Percentiles rank a stretch among this genome's conserved stretches.
Conservation (phyloP, 2,888 invertebrate species). For the Zelleria hepariella region DNA sequence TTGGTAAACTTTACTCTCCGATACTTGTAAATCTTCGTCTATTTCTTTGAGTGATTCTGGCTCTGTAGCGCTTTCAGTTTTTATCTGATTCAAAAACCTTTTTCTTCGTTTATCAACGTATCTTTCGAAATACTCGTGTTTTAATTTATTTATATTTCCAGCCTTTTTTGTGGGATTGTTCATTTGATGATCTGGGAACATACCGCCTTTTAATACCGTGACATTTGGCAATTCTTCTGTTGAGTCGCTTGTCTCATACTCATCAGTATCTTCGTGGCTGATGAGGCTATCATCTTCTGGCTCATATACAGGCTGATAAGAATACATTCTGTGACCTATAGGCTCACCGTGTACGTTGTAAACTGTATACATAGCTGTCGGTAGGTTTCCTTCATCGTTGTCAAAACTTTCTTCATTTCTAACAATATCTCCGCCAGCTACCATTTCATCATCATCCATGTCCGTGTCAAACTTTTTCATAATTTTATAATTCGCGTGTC, state of each 20-base stretch:
- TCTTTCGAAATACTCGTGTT: constrained; percentile 60
- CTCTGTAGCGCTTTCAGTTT: constrained; percentile 14
- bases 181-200: constrained; percentile 41
- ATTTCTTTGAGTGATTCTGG: constrained; percentile 28
- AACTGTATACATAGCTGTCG: constrained; percentile 60
- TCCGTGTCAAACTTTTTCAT: constrained; percentile 58
- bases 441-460: constrained; percentile 32
- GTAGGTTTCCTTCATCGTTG: constrained; percentile 39
- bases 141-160: constrained; percentile 36
- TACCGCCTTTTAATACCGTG: constrained; percentile 60
- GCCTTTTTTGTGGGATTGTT: constrained; percentile 34
- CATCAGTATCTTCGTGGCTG: constrained; percentile 35
- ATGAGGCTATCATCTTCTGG: constrained; percentile 53
- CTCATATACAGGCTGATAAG: constrained; percentile 63
- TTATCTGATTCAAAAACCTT: constrained; percentile 43
- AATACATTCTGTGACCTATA: constrained; percentile 59
- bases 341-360: constrained; percentile 64
- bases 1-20: constrained; percentile 23
- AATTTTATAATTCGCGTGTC: constrained; percentile 61
- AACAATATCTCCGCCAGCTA: constrained; percentile 26
- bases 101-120: constrained; percentile 58
- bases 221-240: constrained; percentile 37
- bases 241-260: constrained; percentile 39
- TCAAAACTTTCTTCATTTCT: constrained; percentile 10
- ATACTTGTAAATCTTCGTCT: constrained; percentile 36